phyloP scores from a whole-genome alignment of 2,888 invertebrate genomes.

The Auanema sp. region DNA sequence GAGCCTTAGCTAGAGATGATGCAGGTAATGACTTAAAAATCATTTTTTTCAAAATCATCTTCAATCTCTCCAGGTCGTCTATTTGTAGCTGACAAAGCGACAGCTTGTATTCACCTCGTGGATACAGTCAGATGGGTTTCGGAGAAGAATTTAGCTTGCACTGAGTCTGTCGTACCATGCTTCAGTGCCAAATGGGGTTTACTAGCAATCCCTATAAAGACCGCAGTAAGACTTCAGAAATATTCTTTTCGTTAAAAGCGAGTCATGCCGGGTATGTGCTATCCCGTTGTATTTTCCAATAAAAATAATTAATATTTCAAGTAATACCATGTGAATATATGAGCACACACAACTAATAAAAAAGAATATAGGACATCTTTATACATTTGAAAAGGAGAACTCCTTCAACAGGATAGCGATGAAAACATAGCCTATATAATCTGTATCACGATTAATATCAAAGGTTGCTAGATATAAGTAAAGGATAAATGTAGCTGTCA shows the following conservation, averaged over 20 bases:
- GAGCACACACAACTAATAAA: no score
- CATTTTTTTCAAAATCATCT: neutral
- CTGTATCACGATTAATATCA: no score
- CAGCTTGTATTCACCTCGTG: constrained; percentile 37
- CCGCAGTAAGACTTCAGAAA: constrained; percentile 32
- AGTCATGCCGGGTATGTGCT: neutral
- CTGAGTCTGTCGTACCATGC: constrained; percentile 30
- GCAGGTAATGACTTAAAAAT: constrained; percentile 26
- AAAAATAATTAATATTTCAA: no score
- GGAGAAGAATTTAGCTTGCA: constrained; percentile 36
- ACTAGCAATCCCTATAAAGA: constrained; percentile 36
- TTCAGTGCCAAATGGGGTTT: constrained; percentile 45
- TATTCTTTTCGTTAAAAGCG: constrained; percentile 31
- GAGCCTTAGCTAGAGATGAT: constrained; percentile 43
- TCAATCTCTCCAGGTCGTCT: constrained; percentile 31
- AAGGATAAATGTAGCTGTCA: no score
- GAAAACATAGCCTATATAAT: no score
- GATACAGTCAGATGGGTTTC: constrained; percentile 43
- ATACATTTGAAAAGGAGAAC: no score
- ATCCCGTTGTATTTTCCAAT: no score
- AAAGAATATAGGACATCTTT: no score
- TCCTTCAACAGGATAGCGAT: no score
- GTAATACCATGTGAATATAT: no score
- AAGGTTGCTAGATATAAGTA: no score
- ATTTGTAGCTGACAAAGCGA: constrained; percentile 38